phyloP scores from a whole-genome alignment of 1,140 invertebrate genomes.

The Drosophila kanapiae region DNA sequence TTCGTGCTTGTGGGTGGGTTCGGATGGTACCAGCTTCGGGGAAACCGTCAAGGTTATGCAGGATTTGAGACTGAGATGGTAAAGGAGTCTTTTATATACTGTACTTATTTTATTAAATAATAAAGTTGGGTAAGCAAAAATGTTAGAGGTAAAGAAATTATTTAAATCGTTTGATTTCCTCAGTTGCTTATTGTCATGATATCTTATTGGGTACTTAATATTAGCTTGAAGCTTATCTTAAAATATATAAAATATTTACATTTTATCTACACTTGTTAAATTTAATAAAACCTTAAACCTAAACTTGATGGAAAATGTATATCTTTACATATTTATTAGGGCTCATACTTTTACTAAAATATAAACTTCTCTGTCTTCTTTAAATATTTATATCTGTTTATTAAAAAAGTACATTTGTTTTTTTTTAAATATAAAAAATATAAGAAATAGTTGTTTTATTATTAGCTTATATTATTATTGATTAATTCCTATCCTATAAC shows the following conservation, averaged over 20 bases:
- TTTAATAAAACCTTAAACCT: neutral
- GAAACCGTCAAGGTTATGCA: conserved; percentile 3
- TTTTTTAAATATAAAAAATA: too few relatives aligned
- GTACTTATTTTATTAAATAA: neutral
- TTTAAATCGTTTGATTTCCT: neutral
- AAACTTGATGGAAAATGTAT: neutral
- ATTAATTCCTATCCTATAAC: neutral
- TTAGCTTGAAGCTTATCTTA: too few relatives aligned
- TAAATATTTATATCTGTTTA: too few relatives aligned
- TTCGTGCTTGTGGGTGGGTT: neutral
- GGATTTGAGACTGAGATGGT: neutral
- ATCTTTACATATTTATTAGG: neutral
- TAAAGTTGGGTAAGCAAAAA: neutral
- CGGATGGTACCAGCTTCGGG: neutral
- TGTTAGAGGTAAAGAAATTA: neutral
- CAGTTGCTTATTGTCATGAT: neutral
- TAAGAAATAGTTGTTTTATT: too few relatives aligned
- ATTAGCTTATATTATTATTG: too few relatives aligned
- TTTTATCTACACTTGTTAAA: too few relatives aligned
- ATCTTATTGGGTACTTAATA: neutral
- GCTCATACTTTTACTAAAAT: too few relatives aligned
- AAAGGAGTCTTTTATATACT: neutral
- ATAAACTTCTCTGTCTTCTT: too few relatives aligned
- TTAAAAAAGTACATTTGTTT: too few relatives aligned
- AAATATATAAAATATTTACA: neutral